Evolutionary conservation across 2,888 invertebrate species (phyloP).

Genomic region (Dynastes maya): DNA sequence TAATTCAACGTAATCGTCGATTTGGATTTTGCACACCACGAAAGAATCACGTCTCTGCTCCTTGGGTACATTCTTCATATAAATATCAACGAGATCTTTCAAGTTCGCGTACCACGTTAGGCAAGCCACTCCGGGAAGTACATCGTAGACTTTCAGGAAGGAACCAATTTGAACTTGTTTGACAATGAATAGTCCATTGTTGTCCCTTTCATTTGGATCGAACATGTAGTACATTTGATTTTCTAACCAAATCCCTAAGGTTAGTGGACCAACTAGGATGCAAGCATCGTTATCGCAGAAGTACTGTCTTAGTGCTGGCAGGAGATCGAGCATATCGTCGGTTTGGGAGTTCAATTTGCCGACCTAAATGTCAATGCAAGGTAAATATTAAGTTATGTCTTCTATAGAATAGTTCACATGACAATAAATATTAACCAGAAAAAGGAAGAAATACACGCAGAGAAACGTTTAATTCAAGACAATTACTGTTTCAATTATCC

Average conservation of each 20-base stretch:
- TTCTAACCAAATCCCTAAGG: slow-evolving; percentile 69
- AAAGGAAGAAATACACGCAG: too few relatives aligned
- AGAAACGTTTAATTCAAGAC: too few relatives aligned
- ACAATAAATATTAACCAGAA: too few relatives aligned
- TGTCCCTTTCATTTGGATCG: slow-evolving; percentile 69
- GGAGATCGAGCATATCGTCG: slow-evolving; percentile 64
- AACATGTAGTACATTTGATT: slow-evolving; percentile 69
- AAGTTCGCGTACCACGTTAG: slow-evolving; percentile 66
- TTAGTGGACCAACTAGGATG: slow-evolving; percentile 67
- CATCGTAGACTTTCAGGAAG: slow-evolving; percentile 58
- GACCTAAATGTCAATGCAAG: background rate
- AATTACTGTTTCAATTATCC: too few relatives aligned
- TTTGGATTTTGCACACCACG: slow-evolving; percentile 65
- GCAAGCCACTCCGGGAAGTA: slow-evolving; percentile 66
- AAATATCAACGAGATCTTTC: slow-evolving; percentile 66
- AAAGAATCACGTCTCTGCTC: slow-evolving; percentile 62
- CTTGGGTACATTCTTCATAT: slow-evolving; percentile 66
- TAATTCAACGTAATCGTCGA: slow-evolving; percentile 64
- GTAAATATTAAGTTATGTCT: too few relatives aligned
- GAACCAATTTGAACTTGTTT: slow-evolving; percentile 58
- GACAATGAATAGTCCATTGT: slow-evolving; percentile 60
- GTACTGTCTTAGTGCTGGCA: slow-evolving; percentile 65
- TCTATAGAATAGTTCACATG: too few relatives aligned
- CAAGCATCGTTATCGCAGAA: slow-evolving; percentile 66
- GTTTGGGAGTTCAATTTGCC: slow-evolving; percentile 66